Evolutionary conservation across 2,113 vertebrate species (phyloP), one percentile per base, ranked within the genome.

Genomic region (Nansenia antarctica): DNA sequence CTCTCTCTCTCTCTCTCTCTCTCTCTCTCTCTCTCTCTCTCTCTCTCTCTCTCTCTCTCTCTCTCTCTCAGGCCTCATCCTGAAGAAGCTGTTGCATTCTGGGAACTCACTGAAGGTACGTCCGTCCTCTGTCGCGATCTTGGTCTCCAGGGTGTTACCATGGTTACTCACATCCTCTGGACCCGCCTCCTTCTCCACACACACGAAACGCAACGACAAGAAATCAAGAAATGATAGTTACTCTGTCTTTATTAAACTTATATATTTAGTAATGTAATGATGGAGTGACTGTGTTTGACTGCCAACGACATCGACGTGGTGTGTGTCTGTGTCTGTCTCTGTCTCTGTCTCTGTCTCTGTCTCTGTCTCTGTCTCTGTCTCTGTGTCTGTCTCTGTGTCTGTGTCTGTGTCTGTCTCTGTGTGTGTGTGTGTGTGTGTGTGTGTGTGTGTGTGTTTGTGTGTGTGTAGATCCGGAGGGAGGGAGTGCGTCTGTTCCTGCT

Each of bases 81-180:
- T 99, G 82, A 99, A 99, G 93, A 99, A 99, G 89, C 92, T 99
- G 71, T 92, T 99, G 68, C 97, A 99, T 82, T 96, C 96, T 77
- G 97, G 97, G 85, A 99, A 99, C 88, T 99, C 98, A 69, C 91
- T 99, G 73, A 99, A 99, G 97, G 98, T 99, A 94, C 70, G 73
- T 75, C 6, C 61, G 5, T 68, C 42, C 1, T 20, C 45, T 7
- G 45, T n/a, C n/a, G n/a, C n/a, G n/a, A n/a, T n/a, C n/a, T n/a
- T n/a, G n/a, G n/a, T n/a, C n/a, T n/a, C n/a, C n/a, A n/a, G n/a
- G n/a, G n/a, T n/a, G n/a, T n/a, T n/a, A n/a, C n/a, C n/a, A n/a
- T n/a, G n/a, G n/a, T n/a, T n/a, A n/a, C n/a, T n/a, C n/a, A n/a
- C n/a, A n/a, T n/a, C n/a, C n/a, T n/a, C n/a, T n/a, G n/a, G n/a